Evolutionary conservation across 2,797 vertebrate species (phyloP).

Genomic region (Gymnodraco acuticeps): DNA sequence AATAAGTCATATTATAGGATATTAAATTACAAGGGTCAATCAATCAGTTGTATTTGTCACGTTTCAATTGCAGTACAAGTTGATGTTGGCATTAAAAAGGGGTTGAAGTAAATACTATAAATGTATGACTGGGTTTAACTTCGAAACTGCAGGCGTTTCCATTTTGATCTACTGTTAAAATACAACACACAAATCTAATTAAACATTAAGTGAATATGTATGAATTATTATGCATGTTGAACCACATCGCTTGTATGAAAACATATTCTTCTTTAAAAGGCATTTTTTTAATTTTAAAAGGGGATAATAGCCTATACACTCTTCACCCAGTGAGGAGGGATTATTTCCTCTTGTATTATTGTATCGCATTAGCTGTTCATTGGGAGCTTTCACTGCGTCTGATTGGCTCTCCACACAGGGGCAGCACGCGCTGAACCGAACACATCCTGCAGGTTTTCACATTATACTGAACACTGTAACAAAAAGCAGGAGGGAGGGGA

Average conservation of each 20-base stretch:
- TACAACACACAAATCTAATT: not conserved
- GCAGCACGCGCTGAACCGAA: conserved; percentile 63
- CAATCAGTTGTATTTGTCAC: too few species aligned
- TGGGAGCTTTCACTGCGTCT: conserved; percentile 46
- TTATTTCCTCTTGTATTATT: conserved; percentile 38
- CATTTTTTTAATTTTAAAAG: not conserved
- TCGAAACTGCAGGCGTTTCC: too few species aligned
- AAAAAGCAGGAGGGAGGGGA: conserved; percentile 29
- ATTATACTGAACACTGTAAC: not conserved
- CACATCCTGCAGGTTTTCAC: conserved; percentile 10
- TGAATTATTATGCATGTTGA: not conserved
- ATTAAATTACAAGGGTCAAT: too few species aligned
- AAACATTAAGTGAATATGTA: not conserved
- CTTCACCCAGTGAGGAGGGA: conserved; percentile 14
- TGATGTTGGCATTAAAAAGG: too few species aligned
- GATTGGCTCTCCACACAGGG: conserved; percentile 69
- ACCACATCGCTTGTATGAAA: not conserved
- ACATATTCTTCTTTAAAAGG: not conserved
- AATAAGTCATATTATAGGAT: too few species aligned
- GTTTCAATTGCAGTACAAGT: too few species aligned
- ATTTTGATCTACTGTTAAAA: not conserved
- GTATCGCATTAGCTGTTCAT: conserved; percentile 43
- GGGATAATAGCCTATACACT: not conserved
- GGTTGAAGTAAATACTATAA: too few species aligned
- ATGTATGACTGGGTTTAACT: too few species aligned